Evolutionary conservation across 1,140 invertebrate species (phyloP), one percentile per base, ranked within the genome.

Genomic region (Planococcus citri): DNA sequence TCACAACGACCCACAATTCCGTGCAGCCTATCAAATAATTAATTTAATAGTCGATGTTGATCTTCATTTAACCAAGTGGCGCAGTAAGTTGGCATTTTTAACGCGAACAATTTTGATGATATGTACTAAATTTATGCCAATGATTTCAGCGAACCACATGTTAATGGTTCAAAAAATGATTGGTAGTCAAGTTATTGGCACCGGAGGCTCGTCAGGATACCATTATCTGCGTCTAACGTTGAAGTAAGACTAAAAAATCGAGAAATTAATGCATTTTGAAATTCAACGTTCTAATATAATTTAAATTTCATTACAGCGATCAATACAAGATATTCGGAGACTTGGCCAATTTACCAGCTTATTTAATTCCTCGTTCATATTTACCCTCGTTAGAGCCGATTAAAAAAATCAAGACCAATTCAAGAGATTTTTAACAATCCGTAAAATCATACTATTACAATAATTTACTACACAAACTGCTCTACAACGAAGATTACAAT

Each of bases 161-260:
- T 87, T 97, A 73, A 91, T 99, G 88, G 97, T 98, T n/a, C 95
- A 98, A 79, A 84, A 96, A 76, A 98, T 99, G 95, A 94, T 99
- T 73, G 97, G 97, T 8, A 95, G 92, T 1, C 93, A 95, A 76
- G 93, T 95, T 76, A 78, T 96, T 1, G 97, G 97, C 29, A 98
- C 97, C 0, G 97, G 96, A 37, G 97, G 97, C 6, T 98, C 95
- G 38, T 95, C 94, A 0, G 97, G 97, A 8, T 98, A 99, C 81
- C 94, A 98, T 75, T 99, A 99, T 80, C 82, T 99, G 4, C 84
- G 95, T 70, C 95, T 95, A n/a, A 99, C 97, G 12, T 82, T 98
- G 68, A 96, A 93, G 94, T 97, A 81, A 75, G 2, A 24, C 64
- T 73, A 29, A 25, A 51, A 1, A 57, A 12, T 33, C 4, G 3